A percentile compares a stretch with the other conserved stretches of the same genome.
Conservation (phyloP, 2,797 vertebrate species). For the Acanthornis magna region DNA sequence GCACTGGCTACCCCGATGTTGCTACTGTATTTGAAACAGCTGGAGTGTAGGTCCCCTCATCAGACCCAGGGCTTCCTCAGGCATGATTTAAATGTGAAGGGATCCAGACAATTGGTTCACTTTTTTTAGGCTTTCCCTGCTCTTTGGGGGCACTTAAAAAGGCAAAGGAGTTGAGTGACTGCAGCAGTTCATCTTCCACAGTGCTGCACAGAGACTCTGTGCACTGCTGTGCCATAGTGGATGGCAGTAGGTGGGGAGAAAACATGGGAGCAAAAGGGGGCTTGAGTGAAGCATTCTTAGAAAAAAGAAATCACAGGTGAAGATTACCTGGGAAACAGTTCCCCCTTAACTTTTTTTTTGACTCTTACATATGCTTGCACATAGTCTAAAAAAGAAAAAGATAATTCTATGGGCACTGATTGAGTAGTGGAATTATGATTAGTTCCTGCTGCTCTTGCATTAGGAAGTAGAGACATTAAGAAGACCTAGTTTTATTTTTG, state of each 20-base stretch:
- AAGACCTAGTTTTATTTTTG: neutral
- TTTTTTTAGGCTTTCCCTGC: neutral
- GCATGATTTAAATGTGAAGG: neutral
- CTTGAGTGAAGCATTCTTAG: neutral
- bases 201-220: neutral
- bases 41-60: neutral
- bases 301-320: neutral
- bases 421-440: neutral
- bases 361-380: neutral
- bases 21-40: slow-evolving; percentile 3
- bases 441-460: neutral
- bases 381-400: neutral
- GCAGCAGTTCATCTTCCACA: neutral
- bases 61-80: neutral
- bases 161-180: neutral
- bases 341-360: neutral
- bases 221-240: accelerated
- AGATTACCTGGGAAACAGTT: neutral
- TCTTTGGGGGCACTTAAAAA: neutral
- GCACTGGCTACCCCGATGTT: neutral
- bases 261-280: accelerated
- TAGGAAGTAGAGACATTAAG: neutral
- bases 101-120: neutral
- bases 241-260: neutral
- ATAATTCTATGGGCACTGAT: neutral